Evolutionary conservation across 2,113 vertebrate genomes (phyloP), one percentile per base, ranked within the genome.

Genomic region (Notarius quadriscutis): DNA sequence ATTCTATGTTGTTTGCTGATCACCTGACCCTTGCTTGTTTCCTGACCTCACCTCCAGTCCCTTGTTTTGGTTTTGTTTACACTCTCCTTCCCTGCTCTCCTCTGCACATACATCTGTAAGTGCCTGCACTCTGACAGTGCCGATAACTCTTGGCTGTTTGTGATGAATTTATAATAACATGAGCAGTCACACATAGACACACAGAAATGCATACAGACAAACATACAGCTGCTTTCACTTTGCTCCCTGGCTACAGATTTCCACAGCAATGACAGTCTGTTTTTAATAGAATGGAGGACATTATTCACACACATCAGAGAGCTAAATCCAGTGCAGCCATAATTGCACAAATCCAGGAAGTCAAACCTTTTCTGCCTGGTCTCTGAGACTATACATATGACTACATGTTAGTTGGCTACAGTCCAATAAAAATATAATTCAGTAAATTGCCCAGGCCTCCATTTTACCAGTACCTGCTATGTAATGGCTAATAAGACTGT

Each of bases 191-290:
- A 77, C 10, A 79, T 2, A 79, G 14, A 55, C 51, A 27, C 5
- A 30, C 48, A 4, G 7, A 74, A 20, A 78, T 30, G 63, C 80
- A 84, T 60, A 80, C 9, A 83, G 7, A 71, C 34, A 63, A 30
- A 55, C 78, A 81, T 62, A 53, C 87, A 90, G 87, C 84, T 84
- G 89, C 58, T 84, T 90, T 88, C 80, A 83, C 80, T 90, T 90
- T 90, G 57, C 57, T 84, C 65, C 63, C 50, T 80, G 69, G 84
- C 84, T 86, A 88, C 83, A 87, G 22, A 62, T 82, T 79, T 89
- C 86, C 86, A 85, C 83, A 82, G 86, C 69, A 85, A 87, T 74
- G 53, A 34, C 69, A 78, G 89, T 58, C 84, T 88, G 89, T 83
- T 88, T 90, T 88, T 88, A 85, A 90, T 86, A 50, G 65, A 84